phyloP scores from a whole-genome alignment of 2,888 invertebrate species.

The Esperia sulphurella region DNA sequence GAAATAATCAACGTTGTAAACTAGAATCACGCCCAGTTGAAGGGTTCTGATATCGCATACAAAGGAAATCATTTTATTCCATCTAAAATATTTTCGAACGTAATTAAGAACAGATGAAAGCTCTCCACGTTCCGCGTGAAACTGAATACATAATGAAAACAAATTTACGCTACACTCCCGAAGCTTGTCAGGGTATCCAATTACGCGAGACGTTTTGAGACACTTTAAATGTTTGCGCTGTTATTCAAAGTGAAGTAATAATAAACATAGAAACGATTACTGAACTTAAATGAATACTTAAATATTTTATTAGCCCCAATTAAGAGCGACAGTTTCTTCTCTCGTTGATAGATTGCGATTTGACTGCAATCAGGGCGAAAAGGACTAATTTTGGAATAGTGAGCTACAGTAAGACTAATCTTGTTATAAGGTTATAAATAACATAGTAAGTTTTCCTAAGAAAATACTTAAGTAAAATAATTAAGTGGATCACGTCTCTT shows the following conservation, averaged over 20 bases:
- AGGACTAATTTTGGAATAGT: too few relatives aligned
- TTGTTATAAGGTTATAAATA: too few relatives aligned
- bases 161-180: conserved; percentile 8
- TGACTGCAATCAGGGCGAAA: too few relatives aligned
- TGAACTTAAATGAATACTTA: not conserved
- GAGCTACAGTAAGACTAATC: too few relatives aligned
- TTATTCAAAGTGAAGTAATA: not conserved
- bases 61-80: not conserved
- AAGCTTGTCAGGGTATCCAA: conserved; percentile 20
- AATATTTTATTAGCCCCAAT: not conserved
- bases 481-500: too few relatives aligned
- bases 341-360: too few relatives aligned
- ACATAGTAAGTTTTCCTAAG: too few relatives aligned
- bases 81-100: not conserved
- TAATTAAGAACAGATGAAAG: not conserved
- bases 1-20: too few relatives aligned
- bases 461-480: too few relatives aligned
- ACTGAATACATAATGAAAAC: conserved; percentile 11
- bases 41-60: not conserved
- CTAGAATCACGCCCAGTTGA: too few relatives aligned
- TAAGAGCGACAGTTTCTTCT: too few relatives aligned
- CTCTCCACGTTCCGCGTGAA: not conserved
- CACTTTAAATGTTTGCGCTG: conserved; percentile 11
- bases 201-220: conserved; percentile 12
- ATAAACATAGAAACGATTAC: too few relatives aligned